Evolutionary conservation across 2,797 vertebrate species (phyloP).

Genomic region (Gallinago nigripennis): DNA sequence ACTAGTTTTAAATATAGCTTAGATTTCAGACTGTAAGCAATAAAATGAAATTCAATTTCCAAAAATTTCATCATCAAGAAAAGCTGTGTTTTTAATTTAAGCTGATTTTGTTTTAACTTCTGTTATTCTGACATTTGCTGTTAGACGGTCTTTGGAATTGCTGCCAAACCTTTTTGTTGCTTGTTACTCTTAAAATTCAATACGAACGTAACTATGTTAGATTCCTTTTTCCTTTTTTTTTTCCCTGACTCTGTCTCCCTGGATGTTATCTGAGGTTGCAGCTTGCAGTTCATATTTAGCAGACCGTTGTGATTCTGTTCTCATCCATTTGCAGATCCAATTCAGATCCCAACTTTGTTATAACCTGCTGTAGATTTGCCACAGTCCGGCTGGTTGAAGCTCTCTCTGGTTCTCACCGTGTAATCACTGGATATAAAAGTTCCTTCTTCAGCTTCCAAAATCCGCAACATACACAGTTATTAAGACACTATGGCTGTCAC

Average conservation of each 20-base stretch:
- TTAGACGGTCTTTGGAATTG: not conserved
- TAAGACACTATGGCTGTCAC: not conserved
- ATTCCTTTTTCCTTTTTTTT: not conserved
- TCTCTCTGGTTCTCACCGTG: not conserved
- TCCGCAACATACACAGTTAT: not conserved
- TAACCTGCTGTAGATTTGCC: not conserved
- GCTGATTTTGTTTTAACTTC: not conserved
- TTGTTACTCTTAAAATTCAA: not conserved
- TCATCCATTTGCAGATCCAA: not conserved
- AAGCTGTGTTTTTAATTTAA: not conserved
- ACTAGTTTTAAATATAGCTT: not conserved
- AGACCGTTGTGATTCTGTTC: not conserved
- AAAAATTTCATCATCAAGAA: not conserved
- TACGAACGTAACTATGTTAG: not conserved
- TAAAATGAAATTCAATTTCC: not conserved
- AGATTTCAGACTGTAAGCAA: not conserved
- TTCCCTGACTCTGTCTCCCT: no score
- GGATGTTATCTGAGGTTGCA: no score
- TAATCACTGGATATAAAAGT: not conserved
- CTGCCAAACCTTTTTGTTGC: not conserved
- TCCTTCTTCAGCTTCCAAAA: not conserved
- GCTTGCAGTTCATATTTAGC: not conserved
- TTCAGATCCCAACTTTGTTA: not conserved
- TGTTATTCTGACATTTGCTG: not conserved
- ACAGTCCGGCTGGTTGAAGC: not conserved